Conservation (phyloP, 2,888 invertebrate genomes). For the Empis livida region DNA sequence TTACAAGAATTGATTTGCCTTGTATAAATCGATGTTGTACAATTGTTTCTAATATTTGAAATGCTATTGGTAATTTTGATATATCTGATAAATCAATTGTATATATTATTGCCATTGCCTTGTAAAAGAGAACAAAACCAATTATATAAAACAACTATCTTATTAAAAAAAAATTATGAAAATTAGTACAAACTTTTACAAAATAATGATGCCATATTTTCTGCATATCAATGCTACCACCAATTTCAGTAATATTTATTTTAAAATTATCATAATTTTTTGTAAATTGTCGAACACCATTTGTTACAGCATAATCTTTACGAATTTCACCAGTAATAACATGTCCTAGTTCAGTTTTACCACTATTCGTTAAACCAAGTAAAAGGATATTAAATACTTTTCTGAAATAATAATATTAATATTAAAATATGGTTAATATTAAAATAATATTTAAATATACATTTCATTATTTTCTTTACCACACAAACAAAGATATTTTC, state of each 20-base stretch:
- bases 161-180: neutral
- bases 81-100: constrained; percentile 25
- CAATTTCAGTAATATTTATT: constrained; percentile 27
- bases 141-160: neutral
- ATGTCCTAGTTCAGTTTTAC: constrained; percentile 29
- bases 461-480: neutral
- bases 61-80: constrained; percentile 16
- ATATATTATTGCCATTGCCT: constrained; percentile 24
- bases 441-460: too few relatives aligned
- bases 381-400: constrained; percentile 22
- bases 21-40: constrained; percentile 20
- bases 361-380: constrained; percentile 24
- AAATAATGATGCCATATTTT: constrained; percentile 31
- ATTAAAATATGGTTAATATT: neutral
- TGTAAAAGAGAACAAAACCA: too few relatives aligned
- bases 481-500: neutral
- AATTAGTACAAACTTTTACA: constrained; percentile 15
- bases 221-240: constrained; percentile 28
- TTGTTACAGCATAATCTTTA: constrained; percentile 22
- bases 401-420: neutral
- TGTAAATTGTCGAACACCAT: constrained; percentile 25
- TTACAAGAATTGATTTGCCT: constrained; percentile 26
- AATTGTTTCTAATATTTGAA: constrained; percentile 18
- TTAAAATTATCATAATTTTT: constrained; percentile 6
- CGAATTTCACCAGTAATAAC: constrained; percentile 18